Percentiles rank a stretch among this genome's conserved stretches.
phyloP scores from a whole-genome alignment of 2,113 vertebrate species.

The Rana temporaria region DNA sequence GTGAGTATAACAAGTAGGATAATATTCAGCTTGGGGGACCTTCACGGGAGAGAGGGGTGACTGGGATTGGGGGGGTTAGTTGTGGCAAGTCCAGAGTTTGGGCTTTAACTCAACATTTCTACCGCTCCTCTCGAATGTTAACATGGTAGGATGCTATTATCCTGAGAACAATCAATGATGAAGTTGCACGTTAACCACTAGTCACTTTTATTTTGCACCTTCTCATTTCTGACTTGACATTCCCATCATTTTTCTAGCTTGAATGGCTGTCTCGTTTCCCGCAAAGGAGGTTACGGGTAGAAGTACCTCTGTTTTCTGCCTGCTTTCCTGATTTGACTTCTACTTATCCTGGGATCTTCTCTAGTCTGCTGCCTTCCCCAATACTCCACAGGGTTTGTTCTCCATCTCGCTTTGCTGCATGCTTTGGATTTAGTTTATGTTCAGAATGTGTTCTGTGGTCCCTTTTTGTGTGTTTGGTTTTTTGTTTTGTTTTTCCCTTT shows the following conservation, averaged over 20 bases:
- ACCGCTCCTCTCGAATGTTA: too few species aligned
- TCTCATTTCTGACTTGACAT: conserved; percentile 18
- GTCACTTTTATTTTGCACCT: conserved; percentile 2
- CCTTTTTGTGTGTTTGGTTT: neutral
- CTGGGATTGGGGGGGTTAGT: too few species aligned
- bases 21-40: too few species aligned
- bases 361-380: conserved; percentile 7
- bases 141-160: too few species aligned
- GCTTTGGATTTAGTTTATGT: neutral
- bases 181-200: neutral
- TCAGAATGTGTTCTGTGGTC: neutral
- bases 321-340: conserved; percentile 8
- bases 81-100: too few species aligned
- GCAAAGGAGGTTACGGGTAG: neutral
- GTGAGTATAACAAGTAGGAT: too few species aligned
- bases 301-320: neutral
- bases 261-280: neutral
- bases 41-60: too few species aligned
- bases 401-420: neutral
- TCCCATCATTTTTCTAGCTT: conserved; percentile 11
- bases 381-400: conserved; percentile 4
- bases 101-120: too few species aligned
- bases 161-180: too few species aligned
- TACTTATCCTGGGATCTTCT: neutral
- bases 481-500: too few species aligned